phyloP scores from a whole-genome alignment of 2,888 invertebrate species.

The Sinotaia quadrata region DNA sequence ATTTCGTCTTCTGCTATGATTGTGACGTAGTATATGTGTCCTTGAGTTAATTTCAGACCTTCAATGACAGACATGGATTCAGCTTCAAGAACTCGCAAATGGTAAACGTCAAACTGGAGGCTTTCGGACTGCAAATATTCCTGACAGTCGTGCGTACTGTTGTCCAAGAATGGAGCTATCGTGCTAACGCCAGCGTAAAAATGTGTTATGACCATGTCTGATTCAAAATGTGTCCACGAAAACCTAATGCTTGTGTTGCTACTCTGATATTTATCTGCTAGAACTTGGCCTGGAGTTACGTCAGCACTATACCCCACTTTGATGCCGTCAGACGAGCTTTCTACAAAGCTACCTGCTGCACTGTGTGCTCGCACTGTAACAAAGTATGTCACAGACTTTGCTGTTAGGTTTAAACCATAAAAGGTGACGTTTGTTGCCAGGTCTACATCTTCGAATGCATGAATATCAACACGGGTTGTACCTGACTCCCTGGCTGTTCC shows the following conservation, averaged over 20 bases:
- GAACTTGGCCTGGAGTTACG: slow-evolving; percentile 10
- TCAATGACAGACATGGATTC: slow-evolving; percentile 12
- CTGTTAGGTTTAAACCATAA: slow-evolving; percentile 46
- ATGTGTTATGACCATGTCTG: slow-evolving; percentile 19
- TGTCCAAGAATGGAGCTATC: neutral
- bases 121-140: neutral
- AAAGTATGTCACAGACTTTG: slow-evolving; percentile 49
- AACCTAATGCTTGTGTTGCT: neutral
- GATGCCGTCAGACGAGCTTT: slow-evolving; percentile 56
- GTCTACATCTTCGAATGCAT: slow-evolving; percentile 52
- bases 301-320: slow-evolving; percentile 42
- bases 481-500: slow-evolving; percentile 52
- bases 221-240: slow-evolving; percentile 10
- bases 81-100: slow-evolving; percentile 4
- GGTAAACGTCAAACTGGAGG: slow-evolving; percentile 1
- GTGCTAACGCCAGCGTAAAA: slow-evolving; percentile 9
- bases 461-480: slow-evolving; percentile 48
- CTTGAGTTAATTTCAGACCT: slow-evolving; percentile 4
- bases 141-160: neutral
- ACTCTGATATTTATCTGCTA: slow-evolving; percentile 12
- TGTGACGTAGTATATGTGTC: slow-evolving; percentile 42
- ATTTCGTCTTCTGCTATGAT: slow-evolving; percentile 46
- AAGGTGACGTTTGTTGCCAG: slow-evolving; percentile 47
- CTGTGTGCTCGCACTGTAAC: slow-evolving; percentile 57
- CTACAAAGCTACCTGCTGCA: slow-evolving; percentile 49